Evolutionary conservation across 2,888 invertebrate species (phyloP).

Genomic region (Ophion ellenae): DNA sequence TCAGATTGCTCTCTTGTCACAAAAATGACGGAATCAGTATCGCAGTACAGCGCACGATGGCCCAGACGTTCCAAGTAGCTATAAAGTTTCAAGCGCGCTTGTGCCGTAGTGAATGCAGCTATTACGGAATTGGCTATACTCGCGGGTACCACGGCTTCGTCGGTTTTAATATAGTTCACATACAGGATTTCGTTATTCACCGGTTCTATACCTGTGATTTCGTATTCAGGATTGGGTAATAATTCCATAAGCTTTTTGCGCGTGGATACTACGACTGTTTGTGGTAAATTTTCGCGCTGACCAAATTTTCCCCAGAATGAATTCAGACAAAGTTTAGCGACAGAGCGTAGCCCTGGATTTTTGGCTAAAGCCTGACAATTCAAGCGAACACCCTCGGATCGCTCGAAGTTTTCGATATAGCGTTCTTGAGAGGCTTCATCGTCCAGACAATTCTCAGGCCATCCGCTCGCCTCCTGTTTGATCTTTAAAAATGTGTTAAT

Average conservation of each 20-base stretch:
- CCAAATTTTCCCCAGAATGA: conserved; percentile 55
- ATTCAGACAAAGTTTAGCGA: conserved; percentile 74
- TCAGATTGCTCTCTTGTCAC: no score
- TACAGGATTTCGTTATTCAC: conserved; percentile 67
- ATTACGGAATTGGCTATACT: conserved; percentile 74
- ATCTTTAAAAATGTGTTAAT: conserved; percentile 44
- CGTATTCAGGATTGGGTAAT: conserved; percentile 64
- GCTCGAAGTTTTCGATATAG: conserved; percentile 46
- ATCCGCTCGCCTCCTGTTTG: conserved; percentile 71
- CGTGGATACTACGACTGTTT: conserved; percentile 65
- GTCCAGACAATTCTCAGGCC: neutral
- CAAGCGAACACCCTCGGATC: conserved; percentile 68
- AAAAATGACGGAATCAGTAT: no score
- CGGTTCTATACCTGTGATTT: conserved; percentile 61
- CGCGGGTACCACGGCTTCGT: conserved; percentile 17
- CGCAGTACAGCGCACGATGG: no score
- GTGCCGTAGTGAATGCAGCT: conserved; percentile 78
- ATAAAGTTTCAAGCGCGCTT: conserved; percentile 72
- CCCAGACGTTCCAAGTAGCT: no score
- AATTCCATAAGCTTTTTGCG: conserved; percentile 56
- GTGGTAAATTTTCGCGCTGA: conserved; percentile 53
- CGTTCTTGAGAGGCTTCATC: conserved; percentile 37
- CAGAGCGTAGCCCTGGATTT: conserved; percentile 70
- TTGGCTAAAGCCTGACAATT: conserved; percentile 65
- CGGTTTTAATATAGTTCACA: conserved; percentile 58